phyloP scores from a whole-genome alignment of 2,113 vertebrate genomes.

The Osmerus eperlanus region DNA sequence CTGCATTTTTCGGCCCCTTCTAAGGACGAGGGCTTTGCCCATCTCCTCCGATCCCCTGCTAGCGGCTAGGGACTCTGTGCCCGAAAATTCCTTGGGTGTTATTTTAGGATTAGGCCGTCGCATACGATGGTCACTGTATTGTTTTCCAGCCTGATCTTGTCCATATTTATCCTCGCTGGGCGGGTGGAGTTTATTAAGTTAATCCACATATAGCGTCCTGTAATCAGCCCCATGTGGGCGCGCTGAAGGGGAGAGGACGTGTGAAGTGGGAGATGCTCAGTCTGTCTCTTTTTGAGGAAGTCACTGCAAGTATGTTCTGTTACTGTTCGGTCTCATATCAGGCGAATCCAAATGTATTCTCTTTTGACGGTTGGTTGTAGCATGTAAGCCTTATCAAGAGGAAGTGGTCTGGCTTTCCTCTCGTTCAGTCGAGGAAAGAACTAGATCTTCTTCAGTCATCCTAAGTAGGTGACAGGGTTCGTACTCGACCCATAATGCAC shows the following conservation, averaged over 20 bases:
- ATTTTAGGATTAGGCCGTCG: slow-evolving; percentile 47
- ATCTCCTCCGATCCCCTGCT: slow-evolving; percentile 27
- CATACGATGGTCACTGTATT: slow-evolving; percentile 36
- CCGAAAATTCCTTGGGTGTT: slow-evolving; percentile 42
- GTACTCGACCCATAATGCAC: not conserved
- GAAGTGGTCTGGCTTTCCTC: not conserved
- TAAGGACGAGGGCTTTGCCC: slow-evolving; percentile 36
- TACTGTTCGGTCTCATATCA: not conserved
- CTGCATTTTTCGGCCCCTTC: slow-evolving; percentile 27
- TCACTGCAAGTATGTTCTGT: not conserved
- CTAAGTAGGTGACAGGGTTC: not conserved
- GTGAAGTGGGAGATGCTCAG: not conserved
- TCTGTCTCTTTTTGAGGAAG: not conserved
- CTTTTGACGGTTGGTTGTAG: not conserved
- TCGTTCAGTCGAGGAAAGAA: not conserved
- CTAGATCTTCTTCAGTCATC: too few species aligned
- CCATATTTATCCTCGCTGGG: slow-evolving; percentile 31
- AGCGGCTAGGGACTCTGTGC: slow-evolving; percentile 2
- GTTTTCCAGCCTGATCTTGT: slow-evolving; percentile 38
- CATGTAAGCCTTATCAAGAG: not conserved
- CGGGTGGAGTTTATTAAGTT: slow-evolving; percentile 37
- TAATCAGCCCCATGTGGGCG: slow-evolving; percentile 21
- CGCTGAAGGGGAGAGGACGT: slow-evolving; percentile 16
- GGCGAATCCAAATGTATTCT: not conserved
- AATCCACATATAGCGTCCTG: slow-evolving; percentile 28